Evolutionary conservation across 2,797 vertebrate species (phyloP).

Genomic region (Parambassis ranga): DNA sequence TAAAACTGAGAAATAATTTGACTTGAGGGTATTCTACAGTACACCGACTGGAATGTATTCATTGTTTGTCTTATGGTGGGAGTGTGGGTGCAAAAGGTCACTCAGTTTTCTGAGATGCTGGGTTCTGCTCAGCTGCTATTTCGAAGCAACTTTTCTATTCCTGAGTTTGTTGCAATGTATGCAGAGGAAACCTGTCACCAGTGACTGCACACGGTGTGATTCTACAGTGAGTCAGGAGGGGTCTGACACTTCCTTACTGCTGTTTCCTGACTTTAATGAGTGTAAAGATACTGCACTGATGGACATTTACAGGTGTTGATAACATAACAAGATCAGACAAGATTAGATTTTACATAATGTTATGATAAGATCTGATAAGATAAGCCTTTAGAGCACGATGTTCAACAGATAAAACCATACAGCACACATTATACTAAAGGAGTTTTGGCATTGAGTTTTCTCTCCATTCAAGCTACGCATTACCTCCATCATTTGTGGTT

Average conservation of each 20-base stretch:
- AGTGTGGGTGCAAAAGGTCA: constrained; percentile 2
- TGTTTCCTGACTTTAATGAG: neutral
- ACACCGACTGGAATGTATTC: neutral
- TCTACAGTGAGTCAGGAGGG: neutral
- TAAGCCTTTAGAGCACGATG: constrained; percentile 7
- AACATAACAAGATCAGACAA: neutral
- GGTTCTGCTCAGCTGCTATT: neutral
- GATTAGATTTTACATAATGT: constrained; percentile 22
- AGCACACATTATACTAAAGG: neutral
- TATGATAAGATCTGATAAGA: constrained; percentile 6
- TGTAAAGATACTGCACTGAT: neutral
- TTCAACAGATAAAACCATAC: neutral
- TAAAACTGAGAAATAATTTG: neutral
- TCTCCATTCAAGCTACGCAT: constrained; percentile 16
- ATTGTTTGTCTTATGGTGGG: neutral
- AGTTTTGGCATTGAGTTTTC: neutral
- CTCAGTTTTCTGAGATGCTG: neutral
- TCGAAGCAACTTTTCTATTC: neutral
- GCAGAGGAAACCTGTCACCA: neutral
- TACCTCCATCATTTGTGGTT: constrained; percentile 21
- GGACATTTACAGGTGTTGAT: constrained; percentile 1
- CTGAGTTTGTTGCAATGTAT: neutral
- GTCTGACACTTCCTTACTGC: neutral
- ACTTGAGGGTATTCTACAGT: neutral
- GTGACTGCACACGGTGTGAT: neutral